phyloP scores from a whole-genome alignment of 2,888 invertebrate species.

The Cynaeus angustus region DNA sequence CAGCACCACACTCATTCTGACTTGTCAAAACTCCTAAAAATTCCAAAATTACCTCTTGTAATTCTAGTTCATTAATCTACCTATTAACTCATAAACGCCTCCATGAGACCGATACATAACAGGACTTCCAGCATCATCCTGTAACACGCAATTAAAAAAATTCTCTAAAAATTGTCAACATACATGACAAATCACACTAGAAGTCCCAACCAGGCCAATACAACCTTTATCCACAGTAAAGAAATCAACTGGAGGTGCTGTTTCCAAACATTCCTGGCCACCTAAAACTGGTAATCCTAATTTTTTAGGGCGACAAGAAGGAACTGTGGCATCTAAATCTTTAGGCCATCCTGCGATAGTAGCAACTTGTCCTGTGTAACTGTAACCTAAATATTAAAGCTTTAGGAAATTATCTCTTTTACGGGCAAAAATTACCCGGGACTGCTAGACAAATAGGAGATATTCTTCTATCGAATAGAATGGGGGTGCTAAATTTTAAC shows the following conservation, averaged over 20 bases:
- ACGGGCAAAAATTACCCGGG: constrained; percentile 70
- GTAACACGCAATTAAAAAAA: too few species aligned
- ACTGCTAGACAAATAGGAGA: constrained; percentile 76
- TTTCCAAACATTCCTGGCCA: constrained; percentile 70
- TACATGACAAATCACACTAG: constrained; percentile 73
- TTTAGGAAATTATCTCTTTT: not conserved
- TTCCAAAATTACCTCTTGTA: constrained; percentile 1
- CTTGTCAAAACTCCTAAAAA: constrained; percentile 74
- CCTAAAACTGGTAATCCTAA: constrained; percentile 74
- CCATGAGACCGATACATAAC: constrained; percentile 73
- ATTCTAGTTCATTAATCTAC: constrained; percentile 60
- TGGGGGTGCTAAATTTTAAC: constrained; percentile 73
- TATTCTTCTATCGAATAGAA: constrained; percentile 73
- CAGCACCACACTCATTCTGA: constrained; percentile 71
- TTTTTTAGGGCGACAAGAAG: constrained; percentile 73
- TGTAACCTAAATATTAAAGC: constrained; percentile 65
- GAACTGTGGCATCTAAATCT: constrained; percentile 52
- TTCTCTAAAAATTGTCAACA: constrained; percentile 29
- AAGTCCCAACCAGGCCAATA: constrained; percentile 73
- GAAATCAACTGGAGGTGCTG: constrained; percentile 64
- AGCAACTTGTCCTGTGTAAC: constrained; percentile 73
- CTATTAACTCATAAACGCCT: constrained; percentile 74
- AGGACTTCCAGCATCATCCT: constrained; percentile 75
- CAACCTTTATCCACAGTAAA: constrained; percentile 75
- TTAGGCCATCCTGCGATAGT: constrained; percentile 72